Evolutionary conservation across 2,113 vertebrate genomes (phyloP).

Genomic region (Leucoraja erinaceus): DNA sequence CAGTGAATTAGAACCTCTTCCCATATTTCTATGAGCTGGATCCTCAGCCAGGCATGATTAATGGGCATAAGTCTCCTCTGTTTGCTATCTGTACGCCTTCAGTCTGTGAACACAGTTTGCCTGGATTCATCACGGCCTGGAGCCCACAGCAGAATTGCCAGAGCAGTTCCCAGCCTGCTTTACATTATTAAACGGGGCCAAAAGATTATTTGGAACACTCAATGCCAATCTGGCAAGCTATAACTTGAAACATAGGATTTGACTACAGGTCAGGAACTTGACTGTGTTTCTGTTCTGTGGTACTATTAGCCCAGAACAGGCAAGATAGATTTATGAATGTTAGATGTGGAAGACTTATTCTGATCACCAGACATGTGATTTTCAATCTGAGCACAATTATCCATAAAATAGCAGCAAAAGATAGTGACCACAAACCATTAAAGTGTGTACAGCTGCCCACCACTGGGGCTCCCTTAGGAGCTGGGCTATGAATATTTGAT

Average conservation of each 20-base stretch:
- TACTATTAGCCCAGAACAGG: not conserved
- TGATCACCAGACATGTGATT: not conserved
- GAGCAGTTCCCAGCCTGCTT: not conserved
- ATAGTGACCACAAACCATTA: not conserved
- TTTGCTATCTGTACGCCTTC: not conserved
- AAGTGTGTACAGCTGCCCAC: not conserved
- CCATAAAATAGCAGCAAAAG: not conserved
- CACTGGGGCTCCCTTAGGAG: not conserved
- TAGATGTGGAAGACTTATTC: not conserved
- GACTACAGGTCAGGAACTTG: not conserved
- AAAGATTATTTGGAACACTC: not conserved
- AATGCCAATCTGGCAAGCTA: not conserved
- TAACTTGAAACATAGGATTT: not conserved
- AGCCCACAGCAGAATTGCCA: not conserved
- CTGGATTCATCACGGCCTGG: not conserved
- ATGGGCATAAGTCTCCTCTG: not conserved
- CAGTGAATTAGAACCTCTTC: not conserved
- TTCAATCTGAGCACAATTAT: not conserved
- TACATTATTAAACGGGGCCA: not conserved
- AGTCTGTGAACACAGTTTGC: not conserved
- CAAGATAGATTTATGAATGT: not conserved
- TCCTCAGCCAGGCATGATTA: not conserved
- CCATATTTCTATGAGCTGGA: not conserved
- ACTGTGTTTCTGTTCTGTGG: not conserved
- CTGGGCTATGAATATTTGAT: not conserved